Base-by-base conservation (phyloP, 2,888 invertebrate genomes). In the Eledone cirrhosa region DNA sequence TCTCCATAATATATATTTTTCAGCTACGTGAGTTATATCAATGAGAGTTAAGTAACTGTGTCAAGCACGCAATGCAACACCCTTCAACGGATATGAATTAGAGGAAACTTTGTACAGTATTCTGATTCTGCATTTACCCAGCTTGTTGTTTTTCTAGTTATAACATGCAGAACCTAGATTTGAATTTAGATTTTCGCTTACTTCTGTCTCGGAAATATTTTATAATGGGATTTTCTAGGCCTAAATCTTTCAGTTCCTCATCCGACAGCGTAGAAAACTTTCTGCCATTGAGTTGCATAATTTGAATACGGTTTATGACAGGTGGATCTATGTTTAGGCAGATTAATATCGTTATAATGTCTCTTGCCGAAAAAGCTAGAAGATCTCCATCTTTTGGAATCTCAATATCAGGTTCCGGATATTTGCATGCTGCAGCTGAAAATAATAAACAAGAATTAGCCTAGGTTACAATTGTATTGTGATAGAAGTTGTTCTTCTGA, bases 181-280 rank as follows among this genome's bases (percentile, higher is more conserved):
- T 13, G 13, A 2, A n/a, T 63, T 22, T 22, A 13, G 63, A n/a
- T 33, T 72, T 72, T 22, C 29, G 22, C 2, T 72, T 76, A 22
- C 47, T 76, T 48, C 47, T 76, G 24, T 76, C 47, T 11, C 76
- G 47, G 47, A 76, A 76, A 33, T 76, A 47, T 48, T 48, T 29
- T 13, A 76, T 19, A 5, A 76, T 33, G 11, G 76, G 48, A 22
- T 76, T 76, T 11, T 76, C 8, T 41, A 76, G 47, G n/a, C 76
- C 76, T 76, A 76, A 48, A 14, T 48, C 48, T 76, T 27, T 47
- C 76, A 76, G 48, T 14, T 76, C 76, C 2, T 76, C 76, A 27
- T 76, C 47, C 47, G 76, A 47, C 24, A 76, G 24, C 24, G 41
- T 47, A 48, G 48, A 33, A 11, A 76, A 76, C 14, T n/a, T 11